These are phyloP conservation scores for Danaus plexippus DNA, from an alignment of 1,140 invertebrate species.

Conservation along the genomic window DNA sequence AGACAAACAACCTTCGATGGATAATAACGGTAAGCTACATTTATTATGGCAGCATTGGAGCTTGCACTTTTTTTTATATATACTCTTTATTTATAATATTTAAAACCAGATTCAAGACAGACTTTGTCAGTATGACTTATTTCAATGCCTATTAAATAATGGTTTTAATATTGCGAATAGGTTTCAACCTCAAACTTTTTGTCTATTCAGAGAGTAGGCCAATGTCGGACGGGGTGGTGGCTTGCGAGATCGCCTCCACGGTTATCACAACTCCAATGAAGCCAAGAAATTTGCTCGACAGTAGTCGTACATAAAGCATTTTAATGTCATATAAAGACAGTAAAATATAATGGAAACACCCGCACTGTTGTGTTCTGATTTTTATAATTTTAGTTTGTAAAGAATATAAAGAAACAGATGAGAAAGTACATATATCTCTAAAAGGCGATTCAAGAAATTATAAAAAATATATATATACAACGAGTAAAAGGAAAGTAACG, in stretches of 20 bases:
- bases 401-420: no score
- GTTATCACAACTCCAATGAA: slow-evolving; percentile 16
- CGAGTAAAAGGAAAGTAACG: no score
- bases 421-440: no score
- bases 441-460: no score
- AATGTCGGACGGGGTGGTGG: slow-evolving; percentile 13
- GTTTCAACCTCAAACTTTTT: background rate
- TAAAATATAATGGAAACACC: slow-evolving; percentile 1
- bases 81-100: no score
- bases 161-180: no score
- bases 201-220: slow-evolving; percentile 19
- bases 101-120: no score
- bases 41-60: slow-evolving; percentile 24
- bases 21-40: slow-evolving; percentile 50
- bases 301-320: no score
- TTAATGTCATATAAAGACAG: background rate
- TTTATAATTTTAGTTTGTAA: background rate
- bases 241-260: slow-evolving; percentile 9
- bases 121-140: slow-evolving; percentile 8
- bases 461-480: no score
- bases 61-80: no score
- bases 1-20: slow-evolving; percentile 49
- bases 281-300: slow-evolving; percentile 11
- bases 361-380: background rate
- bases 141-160: background rate